Evolutionary conservation across 2,888 invertebrate species (phyloP).

Genomic region (Zygothrica quintamaculata): DNA sequence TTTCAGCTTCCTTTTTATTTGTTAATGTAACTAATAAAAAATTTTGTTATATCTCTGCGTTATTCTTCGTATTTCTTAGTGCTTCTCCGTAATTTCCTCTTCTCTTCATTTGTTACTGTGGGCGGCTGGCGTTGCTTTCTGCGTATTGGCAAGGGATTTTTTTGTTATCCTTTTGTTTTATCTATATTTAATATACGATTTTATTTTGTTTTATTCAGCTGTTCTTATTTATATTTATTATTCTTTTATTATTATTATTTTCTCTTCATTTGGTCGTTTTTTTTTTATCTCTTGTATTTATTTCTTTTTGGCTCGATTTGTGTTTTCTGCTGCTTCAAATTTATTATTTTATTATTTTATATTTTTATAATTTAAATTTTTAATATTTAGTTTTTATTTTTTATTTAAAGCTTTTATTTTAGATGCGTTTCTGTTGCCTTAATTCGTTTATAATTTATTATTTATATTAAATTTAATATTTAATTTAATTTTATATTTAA

Average conservation of each 20-base stretch:
- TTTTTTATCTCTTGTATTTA: conserved; percentile 23
- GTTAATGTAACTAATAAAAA: conserved; percentile 31
- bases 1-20: too few species aligned
- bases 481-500: conserved; percentile 20
- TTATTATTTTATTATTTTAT: conserved; percentile 6
- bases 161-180: conserved; percentile 17
- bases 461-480: conserved; percentile 39
- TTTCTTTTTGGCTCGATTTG: conserved; percentile 53
- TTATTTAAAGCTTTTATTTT: conserved; percentile 43
- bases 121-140: conserved; percentile 83
- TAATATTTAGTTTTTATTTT: conserved; percentile 16
- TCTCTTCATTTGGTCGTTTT: conserved; percentile 56
- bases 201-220: conserved; percentile 18
- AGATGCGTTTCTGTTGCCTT: conserved; percentile 38
- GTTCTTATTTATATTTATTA: conserved; percentile 14
- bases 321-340: conserved; percentile 31
- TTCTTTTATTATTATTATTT: conserved; percentile 19
- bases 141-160: conserved; percentile 4
- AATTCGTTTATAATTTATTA: conserved; percentile 22
- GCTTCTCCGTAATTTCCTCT: too few species aligned
- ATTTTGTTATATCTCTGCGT: conserved; percentile 14
- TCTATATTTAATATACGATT: conserved; percentile 23
- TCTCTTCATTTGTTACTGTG: conserved; percentile 53
- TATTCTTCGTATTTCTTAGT: conserved; percentile 8
- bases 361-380: conserved; percentile 21